Evolutionary conservation across 2,888 invertebrate species (phyloP), one percentile per base, ranked within the genome.

Genomic region (Gisinianus flammeolus): DNA sequence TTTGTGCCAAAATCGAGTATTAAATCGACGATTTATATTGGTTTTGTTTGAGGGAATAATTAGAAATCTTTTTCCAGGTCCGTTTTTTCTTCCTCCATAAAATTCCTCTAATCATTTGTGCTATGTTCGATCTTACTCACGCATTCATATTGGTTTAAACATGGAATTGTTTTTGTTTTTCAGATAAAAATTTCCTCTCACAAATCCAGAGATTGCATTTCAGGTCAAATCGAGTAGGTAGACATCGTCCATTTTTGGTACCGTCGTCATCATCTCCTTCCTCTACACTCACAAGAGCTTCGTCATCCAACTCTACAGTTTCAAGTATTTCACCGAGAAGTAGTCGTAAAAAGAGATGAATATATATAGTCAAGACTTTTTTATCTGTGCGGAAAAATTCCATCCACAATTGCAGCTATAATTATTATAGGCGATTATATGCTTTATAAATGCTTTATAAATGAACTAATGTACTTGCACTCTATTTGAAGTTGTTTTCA

Each of bases 21-120:
- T 97, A 77, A 97, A 97, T 87, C 91, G 92, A 85, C 90, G 97
- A 85, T 89, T 97, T 74, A 88, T 93, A 71, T 93, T 94, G 85
- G 95, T 96, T 22, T 88, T 96, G 33, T 88, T 96, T 30, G 96
- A 96, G 64, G 93, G 95, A 85, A 90, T 93, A 73, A 86, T 95
- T 76, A 90, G 91, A 81, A 92, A 92, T 79, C 87, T 95, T 58
- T 95, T 95, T 86, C 94, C 94, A 0, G 92, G 93, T 83, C 93
- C 93, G 86, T 91, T 93, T 84, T 91, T 94, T 83, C 88, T 90
- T 62, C 90, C 91, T 67, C 88, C 93, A 82, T n/a, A n/a, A n/a
- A n/a, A n/a, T n/a, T n/a, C n/a, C n/a, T n/a, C n/a, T n/a, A n/a
- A n/a, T n/a, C n/a, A n/a, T n/a, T n/a, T n/a, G n/a, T n/a, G n/a